Evolutionary conservation across 2,797 vertebrate genomes (phyloP).

Genomic region (Gephyroberyx darwinii): DNA sequence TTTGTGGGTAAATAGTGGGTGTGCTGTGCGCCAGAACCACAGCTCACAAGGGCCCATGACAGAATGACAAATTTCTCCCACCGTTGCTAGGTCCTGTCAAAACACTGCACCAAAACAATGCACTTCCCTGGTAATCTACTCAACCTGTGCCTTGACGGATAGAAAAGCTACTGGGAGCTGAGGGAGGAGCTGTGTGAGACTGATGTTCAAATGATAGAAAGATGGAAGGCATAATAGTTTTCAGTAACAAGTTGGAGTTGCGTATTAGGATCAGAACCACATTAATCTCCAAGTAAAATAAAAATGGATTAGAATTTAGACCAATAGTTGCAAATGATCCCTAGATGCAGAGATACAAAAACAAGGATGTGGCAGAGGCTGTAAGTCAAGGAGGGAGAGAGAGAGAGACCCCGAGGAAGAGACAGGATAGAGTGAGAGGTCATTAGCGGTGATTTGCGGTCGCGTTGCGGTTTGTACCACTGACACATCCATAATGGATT

Average conservation of each 20-base stretch:
- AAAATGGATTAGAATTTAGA: too few relatives aligned
- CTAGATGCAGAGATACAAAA: conserved; percentile 32
- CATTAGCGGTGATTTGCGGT: conserved; percentile 71
- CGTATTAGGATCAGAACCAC: background rate
- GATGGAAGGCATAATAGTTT: conserved; percentile 14
- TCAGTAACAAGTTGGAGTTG: conserved; percentile 4
- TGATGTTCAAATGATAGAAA: conserved; percentile 18
- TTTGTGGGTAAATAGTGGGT: conserved; percentile 64
- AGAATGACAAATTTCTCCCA: conserved; percentile 64
- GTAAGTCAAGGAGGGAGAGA: conserved; percentile 35
- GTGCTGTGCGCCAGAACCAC: conserved; percentile 49
- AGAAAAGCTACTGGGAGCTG: conserved; percentile 24
- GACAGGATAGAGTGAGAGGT: conserved; percentile 29
- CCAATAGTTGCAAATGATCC: background rate
- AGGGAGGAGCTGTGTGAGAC: conserved; percentile 9
- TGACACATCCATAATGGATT: conserved; percentile 72
- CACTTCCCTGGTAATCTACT: conserved; percentile 56
- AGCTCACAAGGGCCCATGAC: conserved; percentile 47
- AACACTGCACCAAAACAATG: conserved; percentile 68
- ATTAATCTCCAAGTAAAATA: background rate
- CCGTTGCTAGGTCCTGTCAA: conserved; percentile 71
- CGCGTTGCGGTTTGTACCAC: conserved; percentile 53
- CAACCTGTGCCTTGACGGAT: conserved; percentile 51
- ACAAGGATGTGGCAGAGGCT: conserved; percentile 40
- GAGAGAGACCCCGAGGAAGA: conserved; percentile 34